Evolutionary conservation across 2,797 vertebrate genomes (phyloP).

Genomic region (Parotocinclus haroldoi): DNA sequence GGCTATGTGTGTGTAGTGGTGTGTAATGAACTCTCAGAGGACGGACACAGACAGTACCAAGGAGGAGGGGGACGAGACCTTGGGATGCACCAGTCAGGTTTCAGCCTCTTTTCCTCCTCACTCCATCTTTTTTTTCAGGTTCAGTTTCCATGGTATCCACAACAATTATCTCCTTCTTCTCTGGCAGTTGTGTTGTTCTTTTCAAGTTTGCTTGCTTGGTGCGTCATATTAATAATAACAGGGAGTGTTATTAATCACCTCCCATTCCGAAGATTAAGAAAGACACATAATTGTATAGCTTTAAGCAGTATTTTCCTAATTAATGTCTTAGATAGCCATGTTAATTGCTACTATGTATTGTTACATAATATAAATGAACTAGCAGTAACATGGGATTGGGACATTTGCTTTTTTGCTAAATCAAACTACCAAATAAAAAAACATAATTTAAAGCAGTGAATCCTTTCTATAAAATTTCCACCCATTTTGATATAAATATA

Average conservation of each 20-base stretch:
- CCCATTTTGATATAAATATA: constrained; percentile 76
- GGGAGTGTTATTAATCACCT: constrained; percentile 88
- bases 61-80: constrained; percentile 20
- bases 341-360: constrained; percentile 3
- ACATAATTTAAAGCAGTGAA: constrained; percentile 5
- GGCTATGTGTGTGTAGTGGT: constrained; percentile 19
- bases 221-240: constrained; percentile 81
- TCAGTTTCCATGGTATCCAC: constrained; percentile 73
- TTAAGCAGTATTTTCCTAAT: background rate
- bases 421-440: constrained; percentile 4
- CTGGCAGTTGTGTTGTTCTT: constrained; percentile 64
- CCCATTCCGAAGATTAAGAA: constrained; percentile 82
- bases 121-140: constrained; percentile 62
- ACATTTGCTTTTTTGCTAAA: background rate
- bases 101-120: constrained; percentile 38
- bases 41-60: constrained; percentile 15
- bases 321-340: background rate
- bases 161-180: constrained; percentile 86
- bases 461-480: constrained; percentile 47
- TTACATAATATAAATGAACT: too few species aligned
- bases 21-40: constrained; percentile 34
- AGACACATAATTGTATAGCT: constrained; percentile 56
- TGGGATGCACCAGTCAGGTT: constrained; percentile 40
- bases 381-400: too few species aligned
- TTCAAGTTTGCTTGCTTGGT: constrained; percentile 66